Percentiles rank a stretch among this genome's conserved stretches.
Conservation (phyloP, 2,797 vertebrate species). For the Cynodonichthys magdalenae region DNA sequence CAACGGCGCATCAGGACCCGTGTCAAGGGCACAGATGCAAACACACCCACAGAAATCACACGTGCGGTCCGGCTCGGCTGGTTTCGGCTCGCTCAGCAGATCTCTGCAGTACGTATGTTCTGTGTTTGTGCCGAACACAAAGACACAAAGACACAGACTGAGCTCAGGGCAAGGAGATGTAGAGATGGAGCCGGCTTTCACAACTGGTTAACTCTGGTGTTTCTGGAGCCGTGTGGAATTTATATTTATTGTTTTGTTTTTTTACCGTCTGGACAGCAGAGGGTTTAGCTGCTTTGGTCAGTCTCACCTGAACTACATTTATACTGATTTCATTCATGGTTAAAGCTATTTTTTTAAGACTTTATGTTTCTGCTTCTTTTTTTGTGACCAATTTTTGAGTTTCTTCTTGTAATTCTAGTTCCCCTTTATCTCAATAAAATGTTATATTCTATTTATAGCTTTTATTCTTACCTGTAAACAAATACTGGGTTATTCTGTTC, state of each 20-base stretch:
- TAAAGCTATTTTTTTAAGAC: not conserved
- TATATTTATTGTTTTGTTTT: not conserved
- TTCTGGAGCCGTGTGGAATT: constrained; percentile 23
- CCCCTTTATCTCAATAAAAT: too few species aligned
- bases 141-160: constrained; percentile 44
- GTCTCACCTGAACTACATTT: constrained; percentile 3
- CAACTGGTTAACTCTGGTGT: constrained; percentile 28
- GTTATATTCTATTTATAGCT: too few species aligned
- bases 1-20: constrained; percentile 46
- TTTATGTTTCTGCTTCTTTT: not conserved
- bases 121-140: constrained; percentile 1
- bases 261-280: constrained; percentile 11
- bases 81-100: constrained; percentile 55
- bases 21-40: constrained; percentile 56
- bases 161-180: constrained; percentile 64
- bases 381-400: not conserved
- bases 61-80: constrained; percentile 12
- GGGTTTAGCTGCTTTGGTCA: constrained; percentile 16
- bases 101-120: constrained; percentile 21
- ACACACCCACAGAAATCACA: constrained; percentile 28
- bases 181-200: constrained; percentile 35
- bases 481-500: too few species aligned
- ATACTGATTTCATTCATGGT: not conserved
- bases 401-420: not conserved
- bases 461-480: too few species aligned